Evolutionary conservation across 2,113 vertebrate genomes (phyloP), one percentile per base, ranked within the genome.

Genomic region (Salvelinus fontinalis): DNA sequence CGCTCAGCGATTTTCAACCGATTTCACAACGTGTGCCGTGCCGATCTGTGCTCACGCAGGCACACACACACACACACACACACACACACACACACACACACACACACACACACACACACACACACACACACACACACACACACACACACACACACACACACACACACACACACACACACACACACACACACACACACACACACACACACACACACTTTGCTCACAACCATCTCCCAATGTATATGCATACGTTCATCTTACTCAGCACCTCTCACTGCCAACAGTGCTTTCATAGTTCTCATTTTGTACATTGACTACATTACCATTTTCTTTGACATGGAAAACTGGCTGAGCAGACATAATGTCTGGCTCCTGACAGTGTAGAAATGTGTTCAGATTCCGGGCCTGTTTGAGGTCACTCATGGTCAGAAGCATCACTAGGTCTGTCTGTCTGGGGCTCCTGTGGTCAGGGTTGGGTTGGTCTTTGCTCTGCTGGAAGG

Each of bases 201-300:
- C 34, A 39, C 34, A 74, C 60, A 64, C 60, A 22, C 18, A 39
- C 16, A 64, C 71, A 77, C 31, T 34, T 34, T 26, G 70, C 76
- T 84, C 81, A 78, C 79, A 74, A 81, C 12, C 83, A 49, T 54
- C 44, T 68, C 26, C 60, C 39, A 83, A 78, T 11, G 39, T 44
- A 11, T 44, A 11, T 68, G 27, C 72, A 20, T 81, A 27, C 72
- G 16, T 81, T 81, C 81, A 82, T 79, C 39, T 74, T 31, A 60
- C 49, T 51, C 13, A 16, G 49, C 49, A 14, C 81, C 83, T 79
- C 49, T 74, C 26, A 60, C 27, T 44, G 77, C 87, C 81, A 84
- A 81, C 84, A 89, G 69, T 70, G 54, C 85, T 74, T 81, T 51
- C 39, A 44, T 3, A 51, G 75, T 75, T 83, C 80, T 65, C 77